Evolutionary conservation across 2,113 vertebrate genomes (phyloP), one percentile per base, ranked within the genome.

Genomic region (Phrynosoma platyrhinos): DNA sequence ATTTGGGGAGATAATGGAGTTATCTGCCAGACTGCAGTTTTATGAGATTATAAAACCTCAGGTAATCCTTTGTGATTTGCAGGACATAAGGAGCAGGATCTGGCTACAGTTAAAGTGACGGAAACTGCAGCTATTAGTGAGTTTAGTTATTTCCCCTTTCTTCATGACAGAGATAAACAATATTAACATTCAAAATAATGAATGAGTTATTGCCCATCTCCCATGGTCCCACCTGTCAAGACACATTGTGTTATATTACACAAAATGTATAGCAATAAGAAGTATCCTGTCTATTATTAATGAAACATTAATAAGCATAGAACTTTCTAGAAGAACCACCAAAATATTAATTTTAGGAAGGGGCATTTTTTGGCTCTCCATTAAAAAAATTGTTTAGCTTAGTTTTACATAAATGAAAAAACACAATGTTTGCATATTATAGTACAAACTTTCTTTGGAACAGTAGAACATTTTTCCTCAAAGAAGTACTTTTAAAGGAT

Each of bases 221-320:
- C 12, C 6, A 72, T 62, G 91, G 58, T 20, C 71, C 83, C 64
- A 79, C 64, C 68, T 87, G 69, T 0, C 8, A 87, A 66, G 18
- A 23, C 40, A 62, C 55, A 53, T 10, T 30, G 23, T 75, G 42
- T 80, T 91, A 58, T 64, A 75, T 0, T 89, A 79, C 42, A 83
- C 76, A 80, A 72, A 23, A 82, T 91, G 47, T 92, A 77, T 55
- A 92, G 36, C 30, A 87, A 86, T 64, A 91, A 52, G n/a, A 36
- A 82, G 79, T 1, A 68, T 36, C 0, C 1, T 71, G 75, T 10
- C 74, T 87, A 21, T 69, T 86, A 86, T 94, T 89, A 89, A 91
- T 88, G 90, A 92, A 92, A 93, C 92, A 94, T 81, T 91, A 93
- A 89, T 80, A 92, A 94, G 68, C 66, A 83, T 88, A 92, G 83